Evolutionary conservation across 2,113 vertebrate species (phyloP).

Genomic region (Pterophyllum scalare): DNA sequence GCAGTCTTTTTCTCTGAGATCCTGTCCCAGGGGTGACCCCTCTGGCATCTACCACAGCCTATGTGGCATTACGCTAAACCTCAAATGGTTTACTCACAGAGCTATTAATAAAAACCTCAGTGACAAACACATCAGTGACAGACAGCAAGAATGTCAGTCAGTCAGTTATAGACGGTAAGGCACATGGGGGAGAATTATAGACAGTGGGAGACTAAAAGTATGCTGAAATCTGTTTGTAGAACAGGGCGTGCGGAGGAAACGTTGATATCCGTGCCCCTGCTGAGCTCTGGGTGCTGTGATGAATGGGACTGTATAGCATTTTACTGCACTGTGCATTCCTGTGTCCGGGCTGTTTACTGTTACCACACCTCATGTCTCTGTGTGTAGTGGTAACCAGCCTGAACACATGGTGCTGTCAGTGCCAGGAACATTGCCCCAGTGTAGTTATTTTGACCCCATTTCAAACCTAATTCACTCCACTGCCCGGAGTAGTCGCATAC

Average conservation of each 20-base stretch:
- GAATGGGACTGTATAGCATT: conserved; percentile 65
- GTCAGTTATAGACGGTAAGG: conserved; percentile 17
- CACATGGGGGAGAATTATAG: conserved; percentile 43
- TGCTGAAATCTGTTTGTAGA: conserved; percentile 60
- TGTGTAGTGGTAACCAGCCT: conserved; percentile 36
- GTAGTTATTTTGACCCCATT: conserved; percentile 50
- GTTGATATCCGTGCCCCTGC: conserved; percentile 51
- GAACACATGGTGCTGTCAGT: conserved; percentile 56
- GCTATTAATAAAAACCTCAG: conserved; percentile 71
- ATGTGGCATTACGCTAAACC: conserved; percentile 61
- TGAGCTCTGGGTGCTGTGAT: conserved; percentile 63
- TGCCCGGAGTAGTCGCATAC: conserved; percentile 49
- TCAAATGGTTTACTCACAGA: conserved; percentile 69
- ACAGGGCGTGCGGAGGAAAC: conserved; percentile 36
- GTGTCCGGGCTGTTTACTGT: conserved; percentile 68
- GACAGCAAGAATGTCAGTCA: conserved; percentile 31
- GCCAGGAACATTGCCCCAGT: conserved; percentile 50
- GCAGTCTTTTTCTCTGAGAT: conserved; percentile 27
- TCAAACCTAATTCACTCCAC: conserved; percentile 57
- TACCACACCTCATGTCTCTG: conserved; percentile 59
- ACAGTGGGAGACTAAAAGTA: conserved; percentile 32
- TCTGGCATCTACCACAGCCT: conserved; percentile 45
- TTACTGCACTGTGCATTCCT: conserved; percentile 67
- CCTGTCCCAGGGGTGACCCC: conserved; percentile 55
- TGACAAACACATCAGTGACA: conserved; percentile 42